A percentile compares a stretch with the other conserved stretches of the same genome.
phyloP scores from a whole-genome alignment of 2,113 vertebrate species.

The Ariopsis seemanni region DNA sequence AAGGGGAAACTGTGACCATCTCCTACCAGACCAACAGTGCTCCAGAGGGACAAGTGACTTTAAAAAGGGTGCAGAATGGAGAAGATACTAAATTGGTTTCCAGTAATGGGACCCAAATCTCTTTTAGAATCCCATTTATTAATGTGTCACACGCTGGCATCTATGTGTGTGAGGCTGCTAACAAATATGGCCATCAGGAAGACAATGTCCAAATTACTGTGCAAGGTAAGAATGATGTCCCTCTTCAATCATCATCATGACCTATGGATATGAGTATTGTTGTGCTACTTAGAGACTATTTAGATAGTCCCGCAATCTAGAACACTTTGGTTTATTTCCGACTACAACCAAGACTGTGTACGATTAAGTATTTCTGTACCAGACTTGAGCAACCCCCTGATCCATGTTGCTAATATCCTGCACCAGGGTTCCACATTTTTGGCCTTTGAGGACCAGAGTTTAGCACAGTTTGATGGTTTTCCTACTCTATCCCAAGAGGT shows the following conservation, averaged over 20 bases:
- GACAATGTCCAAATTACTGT: constrained; percentile 54
- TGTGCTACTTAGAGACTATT: too few species aligned
- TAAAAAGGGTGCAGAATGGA: constrained; percentile 58
- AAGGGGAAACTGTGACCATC: constrained; percentile 68
- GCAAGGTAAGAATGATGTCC: constrained; percentile 59
- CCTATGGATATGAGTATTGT: not conserved
- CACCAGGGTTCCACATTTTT: not conserved
- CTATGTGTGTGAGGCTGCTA: constrained; percentile 62
- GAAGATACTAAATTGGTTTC: constrained; percentile 55
- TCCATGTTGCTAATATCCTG: not conserved
- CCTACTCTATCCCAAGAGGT: not conserved
- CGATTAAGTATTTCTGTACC: not conserved
- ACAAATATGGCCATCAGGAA: constrained; percentile 51
- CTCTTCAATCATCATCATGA: not conserved
- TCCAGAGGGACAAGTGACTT: constrained; percentile 55
- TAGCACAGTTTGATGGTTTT: not conserved
- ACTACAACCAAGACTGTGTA: not conserved
- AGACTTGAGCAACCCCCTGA: not conserved
- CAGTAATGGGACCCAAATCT: constrained; percentile 47
- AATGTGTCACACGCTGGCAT: constrained; percentile 57
- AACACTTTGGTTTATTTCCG: not conserved
- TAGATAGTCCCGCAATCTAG: not conserved
- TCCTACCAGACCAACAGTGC: constrained; percentile 54
- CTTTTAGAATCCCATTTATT: constrained; percentile 50
- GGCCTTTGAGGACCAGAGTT: not conserved